Conservation (phyloP, 2,113 vertebrate species). For the Lamprologus ornatipinnis region DNA sequence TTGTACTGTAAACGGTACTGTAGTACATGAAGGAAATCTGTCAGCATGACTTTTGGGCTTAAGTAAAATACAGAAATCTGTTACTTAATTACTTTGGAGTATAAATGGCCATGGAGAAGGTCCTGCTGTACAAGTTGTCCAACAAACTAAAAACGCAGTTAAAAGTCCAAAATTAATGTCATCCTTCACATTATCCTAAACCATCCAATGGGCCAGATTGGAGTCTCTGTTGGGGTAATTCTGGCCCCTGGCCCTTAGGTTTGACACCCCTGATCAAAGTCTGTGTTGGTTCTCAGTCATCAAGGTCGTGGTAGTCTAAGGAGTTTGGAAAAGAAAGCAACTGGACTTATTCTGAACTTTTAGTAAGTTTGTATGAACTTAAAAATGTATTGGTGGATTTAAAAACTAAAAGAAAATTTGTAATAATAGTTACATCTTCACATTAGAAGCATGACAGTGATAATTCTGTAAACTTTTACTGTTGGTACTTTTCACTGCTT, state of each 20-base stretch:
- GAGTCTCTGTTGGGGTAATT: background rate
- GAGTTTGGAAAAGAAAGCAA: background rate
- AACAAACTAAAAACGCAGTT: background rate
- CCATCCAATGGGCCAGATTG: background rate
- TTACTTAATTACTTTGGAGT: background rate
- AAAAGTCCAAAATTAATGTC: background rate
- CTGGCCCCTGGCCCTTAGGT: background rate
- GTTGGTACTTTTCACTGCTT: background rate
- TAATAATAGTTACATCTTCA: background rate
- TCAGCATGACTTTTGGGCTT: background rate
- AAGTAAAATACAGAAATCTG: background rate
- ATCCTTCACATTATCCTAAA: background rate
- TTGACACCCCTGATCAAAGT: background rate
- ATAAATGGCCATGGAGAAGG: background rate
- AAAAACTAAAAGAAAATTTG: background rate
- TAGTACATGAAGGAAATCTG: background rate
- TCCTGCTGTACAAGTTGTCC: background rate
- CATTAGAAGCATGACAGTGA: background rate
- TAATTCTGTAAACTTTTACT: background rate
- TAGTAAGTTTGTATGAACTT: background rate
- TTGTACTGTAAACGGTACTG: background rate
- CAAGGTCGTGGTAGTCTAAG: background rate
- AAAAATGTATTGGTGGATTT: accelerated
- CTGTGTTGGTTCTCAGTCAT: background rate
- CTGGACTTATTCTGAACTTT: background rate